These are phyloP conservation scores for Echiichthys vipera DNA, from an alignment of 2,797 vertebrate species.

Conservation along the genomic window DNA sequence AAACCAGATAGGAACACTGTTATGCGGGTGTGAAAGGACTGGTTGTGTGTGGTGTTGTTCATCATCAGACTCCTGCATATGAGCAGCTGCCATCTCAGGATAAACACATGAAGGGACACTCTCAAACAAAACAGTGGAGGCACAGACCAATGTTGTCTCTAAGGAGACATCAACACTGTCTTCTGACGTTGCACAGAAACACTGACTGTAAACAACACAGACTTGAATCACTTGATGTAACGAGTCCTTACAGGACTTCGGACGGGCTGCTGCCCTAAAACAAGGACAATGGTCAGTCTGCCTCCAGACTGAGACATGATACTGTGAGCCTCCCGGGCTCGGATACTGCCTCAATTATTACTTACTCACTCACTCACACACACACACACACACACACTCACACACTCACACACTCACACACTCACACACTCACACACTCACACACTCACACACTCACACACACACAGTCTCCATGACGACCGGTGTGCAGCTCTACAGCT, in stretches of 20 bases:
- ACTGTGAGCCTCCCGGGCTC: slow-evolving; percentile 67
- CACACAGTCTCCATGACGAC: slow-evolving; percentile 88
- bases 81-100: slow-evolving; percentile 58
- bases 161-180: slow-evolving; percentile 24
- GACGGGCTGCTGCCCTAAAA: slow-evolving; percentile 32
- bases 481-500: slow-evolving; percentile 79
- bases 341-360: slow-evolving; percentile 73
- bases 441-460: slow-evolving; percentile 23
- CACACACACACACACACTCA: slow-evolving; percentile 39
- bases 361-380: slow-evolving; percentile 60
- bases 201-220: slow-evolving; percentile 19
- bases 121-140: slow-evolving; percentile 21
- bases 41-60: slow-evolving; percentile 17
- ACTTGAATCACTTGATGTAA: slow-evolving; percentile 39
- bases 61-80: slow-evolving; percentile 52
- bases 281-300: slow-evolving; percentile 59
- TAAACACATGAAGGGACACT: slow-evolving; percentile 45
- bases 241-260: slow-evolving; percentile 33
- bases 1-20: slow-evolving; percentile 59
- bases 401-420: slow-evolving; percentile 50
- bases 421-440: slow-evolving; percentile 29
- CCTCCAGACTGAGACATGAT: slow-evolving; percentile 69
- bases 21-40: slow-evolving; percentile 52
- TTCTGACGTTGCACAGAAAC: slow-evolving; percentile 32
- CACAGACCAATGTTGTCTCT: slow-evolving; percentile 12